Evolutionary conservation across 2,888 invertebrate genomes (phyloP).

Genomic region (Coleophora flavipennella): DNA sequence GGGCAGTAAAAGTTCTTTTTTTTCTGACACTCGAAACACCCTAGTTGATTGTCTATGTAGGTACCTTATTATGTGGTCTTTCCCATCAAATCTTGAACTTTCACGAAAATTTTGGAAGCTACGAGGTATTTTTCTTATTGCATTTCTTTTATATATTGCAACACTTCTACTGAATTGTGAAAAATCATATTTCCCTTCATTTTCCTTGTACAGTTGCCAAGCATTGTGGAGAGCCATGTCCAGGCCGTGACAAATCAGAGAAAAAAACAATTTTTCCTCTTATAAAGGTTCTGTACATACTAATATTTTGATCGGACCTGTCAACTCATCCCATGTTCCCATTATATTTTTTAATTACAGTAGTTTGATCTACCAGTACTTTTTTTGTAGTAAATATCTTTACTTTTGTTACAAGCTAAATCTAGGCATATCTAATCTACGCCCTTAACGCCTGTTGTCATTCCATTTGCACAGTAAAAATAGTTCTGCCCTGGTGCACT

Average conservation of each 20-base stretch:
- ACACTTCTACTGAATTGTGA: background rate
- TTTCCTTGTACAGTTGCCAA: background rate
- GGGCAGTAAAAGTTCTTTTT: background rate
- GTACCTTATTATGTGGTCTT: background rate
- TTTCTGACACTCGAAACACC: background rate
- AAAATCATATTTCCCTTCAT: too few relatives aligned
- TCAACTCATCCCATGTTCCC: constrained; percentile 1
- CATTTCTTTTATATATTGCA: too few relatives aligned
- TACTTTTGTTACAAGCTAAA: constrained; percentile 1
- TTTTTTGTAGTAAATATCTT: constrained; percentile 1
- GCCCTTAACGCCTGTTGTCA: background rate
- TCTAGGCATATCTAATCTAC: background rate
- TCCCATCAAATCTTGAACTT: background rate
- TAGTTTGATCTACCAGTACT: constrained; percentile 2
- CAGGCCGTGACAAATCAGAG: background rate
- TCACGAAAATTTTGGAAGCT: background rate
- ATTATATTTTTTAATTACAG: constrained; percentile 1
- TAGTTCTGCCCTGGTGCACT: background rate
- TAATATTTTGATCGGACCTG: constrained; percentile 1
- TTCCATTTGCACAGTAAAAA: constrained; percentile 1
- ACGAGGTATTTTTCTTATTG: too few relatives aligned
- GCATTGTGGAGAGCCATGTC: constrained; percentile 1
- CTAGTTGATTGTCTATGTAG: background rate
- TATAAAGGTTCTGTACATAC: background rate
- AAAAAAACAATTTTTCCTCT: background rate